Conservation (phyloP, 2,888 invertebrate species). For the Pycnomerus fuliginosus region DNA sequence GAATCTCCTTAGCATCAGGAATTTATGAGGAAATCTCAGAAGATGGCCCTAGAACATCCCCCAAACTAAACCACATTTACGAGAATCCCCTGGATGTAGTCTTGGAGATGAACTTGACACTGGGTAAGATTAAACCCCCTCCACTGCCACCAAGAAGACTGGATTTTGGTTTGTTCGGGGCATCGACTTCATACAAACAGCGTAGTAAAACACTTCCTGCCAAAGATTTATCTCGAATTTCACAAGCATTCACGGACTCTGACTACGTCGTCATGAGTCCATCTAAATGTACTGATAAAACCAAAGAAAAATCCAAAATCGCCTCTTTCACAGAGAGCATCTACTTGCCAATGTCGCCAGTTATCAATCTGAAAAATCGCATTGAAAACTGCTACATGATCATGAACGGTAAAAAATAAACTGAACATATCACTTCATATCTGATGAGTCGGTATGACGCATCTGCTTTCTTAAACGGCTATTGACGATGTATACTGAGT, state of each 20-base stretch:
- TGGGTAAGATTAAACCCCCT: conserved; percentile 43
- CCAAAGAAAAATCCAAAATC: conserved; percentile 30
- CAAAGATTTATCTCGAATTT: conserved; percentile 46
- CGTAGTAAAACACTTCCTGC: conserved; percentile 48
- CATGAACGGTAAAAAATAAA: conserved; percentile 40
- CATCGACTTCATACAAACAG: conserved; percentile 33
- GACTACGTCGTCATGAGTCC: conserved; percentile 50
- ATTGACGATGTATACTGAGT: neutral
- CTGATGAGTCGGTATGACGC: too few relatives aligned
- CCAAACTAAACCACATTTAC: conserved; percentile 42
- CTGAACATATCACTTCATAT: conserved; percentile 3
- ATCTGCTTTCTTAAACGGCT: too few relatives aligned
- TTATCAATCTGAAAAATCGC: conserved; percentile 39
- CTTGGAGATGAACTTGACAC: conserved; percentile 35
- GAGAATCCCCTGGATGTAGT: conserved; percentile 52
- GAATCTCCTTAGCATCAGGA: conserved; percentile 63
- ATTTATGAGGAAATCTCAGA: conserved; percentile 71
- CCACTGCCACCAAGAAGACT: conserved; percentile 54
- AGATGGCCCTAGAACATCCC: conserved; percentile 11
- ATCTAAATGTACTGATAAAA: conserved; percentile 28
- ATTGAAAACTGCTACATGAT: conserved; percentile 43
- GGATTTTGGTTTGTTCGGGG: neutral
- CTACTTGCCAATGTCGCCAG: conserved; percentile 48
- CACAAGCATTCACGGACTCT: conserved; percentile 45
- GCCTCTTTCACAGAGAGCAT: conserved; percentile 35